phyloP scores from a whole-genome alignment of 1,140 invertebrate genomes.

The Eupristina koningsbergeri region DNA sequence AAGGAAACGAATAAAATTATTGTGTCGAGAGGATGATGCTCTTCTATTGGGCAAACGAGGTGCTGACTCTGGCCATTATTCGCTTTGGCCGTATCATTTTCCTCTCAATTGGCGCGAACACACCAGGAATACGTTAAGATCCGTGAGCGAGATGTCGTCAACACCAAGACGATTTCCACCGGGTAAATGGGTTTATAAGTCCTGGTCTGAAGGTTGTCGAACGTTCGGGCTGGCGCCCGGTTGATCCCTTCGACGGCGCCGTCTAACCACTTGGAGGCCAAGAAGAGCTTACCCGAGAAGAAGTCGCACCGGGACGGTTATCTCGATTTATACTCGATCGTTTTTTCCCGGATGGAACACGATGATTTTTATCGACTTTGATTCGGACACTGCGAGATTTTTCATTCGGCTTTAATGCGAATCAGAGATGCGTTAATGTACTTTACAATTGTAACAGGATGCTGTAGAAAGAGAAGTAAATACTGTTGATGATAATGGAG shows the following conservation, averaged over 20 bases:
- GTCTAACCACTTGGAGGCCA: background rate
- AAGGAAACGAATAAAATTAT: too few relatives aligned
- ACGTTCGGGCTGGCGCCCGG: background rate
- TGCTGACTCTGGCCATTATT: constrained; percentile 65
- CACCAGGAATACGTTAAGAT: constrained; percentile 61
- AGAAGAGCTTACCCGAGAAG: background rate
- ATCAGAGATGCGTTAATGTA: background rate
- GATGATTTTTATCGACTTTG: constrained; percentile 20
- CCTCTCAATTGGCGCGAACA: background rate
- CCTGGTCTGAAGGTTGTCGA: background rate
- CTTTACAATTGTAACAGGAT: background rate
- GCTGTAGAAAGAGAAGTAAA: too few relatives aligned
- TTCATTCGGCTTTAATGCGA: too few relatives aligned
- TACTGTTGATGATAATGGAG: too few relatives aligned
- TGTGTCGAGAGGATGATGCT: background rate
- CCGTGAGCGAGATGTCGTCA: constrained; percentile 56
- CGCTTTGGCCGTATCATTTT: constrained; percentile 54
- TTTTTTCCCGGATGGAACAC: background rate
- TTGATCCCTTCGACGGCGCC: background rate
- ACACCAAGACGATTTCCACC: background rate
- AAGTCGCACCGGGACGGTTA: background rate
- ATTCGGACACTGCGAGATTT: background rate
- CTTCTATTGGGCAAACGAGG: background rate
- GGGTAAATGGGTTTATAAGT: constrained; percentile 60
- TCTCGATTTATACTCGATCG: background rate